Evolutionary conservation across 2,797 vertebrate genomes (phyloP).

Genomic region (Microcaecilia unicolor): DNA sequence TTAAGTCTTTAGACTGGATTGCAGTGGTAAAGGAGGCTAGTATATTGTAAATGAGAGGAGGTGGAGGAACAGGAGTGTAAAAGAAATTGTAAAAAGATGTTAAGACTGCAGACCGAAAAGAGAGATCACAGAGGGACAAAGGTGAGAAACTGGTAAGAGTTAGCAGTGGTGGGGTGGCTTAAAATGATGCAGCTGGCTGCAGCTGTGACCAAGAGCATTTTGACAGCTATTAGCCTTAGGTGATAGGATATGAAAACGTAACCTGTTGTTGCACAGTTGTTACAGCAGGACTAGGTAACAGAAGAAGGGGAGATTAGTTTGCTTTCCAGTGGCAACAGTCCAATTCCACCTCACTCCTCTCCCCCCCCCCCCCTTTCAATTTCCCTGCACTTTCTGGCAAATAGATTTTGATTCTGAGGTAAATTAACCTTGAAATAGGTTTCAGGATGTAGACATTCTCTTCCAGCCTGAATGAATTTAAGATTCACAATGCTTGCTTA

Average conservation of each 20-base stretch:
- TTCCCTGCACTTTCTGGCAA: conserved; percentile 18
- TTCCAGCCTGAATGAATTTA: conserved; percentile 17
- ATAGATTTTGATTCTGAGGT: conserved; percentile 23
- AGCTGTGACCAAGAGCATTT: background rate
- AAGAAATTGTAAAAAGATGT: background rate
- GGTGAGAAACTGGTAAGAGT: background rate
- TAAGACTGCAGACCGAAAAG: background rate
- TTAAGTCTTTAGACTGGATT: too few species aligned
- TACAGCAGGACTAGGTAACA: too few species aligned
- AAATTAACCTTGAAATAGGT: conserved; percentile 46
- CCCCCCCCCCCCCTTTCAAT: too few species aligned
- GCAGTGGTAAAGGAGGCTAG: too few species aligned
- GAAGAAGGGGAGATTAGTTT: background rate
- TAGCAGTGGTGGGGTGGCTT: background rate
- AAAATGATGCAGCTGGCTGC: conserved; percentile 6
- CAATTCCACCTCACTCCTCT: too few species aligned
- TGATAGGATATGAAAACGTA: background rate
- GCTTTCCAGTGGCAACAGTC: too few species aligned
- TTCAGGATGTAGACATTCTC: conserved; percentile 28
- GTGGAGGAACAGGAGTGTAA: background rate
- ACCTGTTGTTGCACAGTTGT: background rate
- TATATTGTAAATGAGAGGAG: too few species aligned
- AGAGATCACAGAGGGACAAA: background rate
- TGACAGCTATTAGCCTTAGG: conserved; percentile 1
- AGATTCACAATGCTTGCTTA: conserved; percentile 20